Percentiles rank a stretch among this genome's conserved stretches.
Conservation (phyloP, 1,140 invertebrate genomes). For the Littorina saxatilis region DNA sequence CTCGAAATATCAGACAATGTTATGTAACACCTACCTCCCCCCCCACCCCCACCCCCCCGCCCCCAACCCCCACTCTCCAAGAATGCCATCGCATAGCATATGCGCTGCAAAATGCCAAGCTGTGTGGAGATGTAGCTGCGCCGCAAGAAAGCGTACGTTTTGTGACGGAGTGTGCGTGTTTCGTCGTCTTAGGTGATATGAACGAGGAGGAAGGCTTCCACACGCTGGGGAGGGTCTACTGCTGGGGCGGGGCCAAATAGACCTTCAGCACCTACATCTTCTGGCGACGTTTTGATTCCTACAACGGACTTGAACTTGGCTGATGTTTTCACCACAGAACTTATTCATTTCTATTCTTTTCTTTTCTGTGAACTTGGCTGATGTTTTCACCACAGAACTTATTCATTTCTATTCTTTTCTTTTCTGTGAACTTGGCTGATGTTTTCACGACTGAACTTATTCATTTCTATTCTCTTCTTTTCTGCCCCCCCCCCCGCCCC, state of each 20-base stretch:
- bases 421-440: too few relatives aligned
- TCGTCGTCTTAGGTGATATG: conserved; percentile 14
- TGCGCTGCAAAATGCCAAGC: too few relatives aligned
- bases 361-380: neutral
- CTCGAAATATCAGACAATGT: too few relatives aligned
- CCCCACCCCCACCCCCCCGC: too few relatives aligned
- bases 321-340: neutral
- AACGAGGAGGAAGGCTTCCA: conserved; percentile 40
- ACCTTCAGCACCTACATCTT: neutral
- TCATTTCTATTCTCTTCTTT: neutral
- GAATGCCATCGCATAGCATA: too few relatives aligned
- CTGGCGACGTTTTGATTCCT: neutral
- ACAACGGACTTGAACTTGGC: neutral
- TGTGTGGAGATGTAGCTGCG: too few relatives aligned
- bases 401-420: neutral
- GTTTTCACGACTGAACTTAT: too few relatives aligned
- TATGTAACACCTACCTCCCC: too few relatives aligned
- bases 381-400: neutral
- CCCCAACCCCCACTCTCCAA: too few relatives aligned
- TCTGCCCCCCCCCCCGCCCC: too few relatives aligned
- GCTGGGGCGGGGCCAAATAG: conserved; percentile 14
- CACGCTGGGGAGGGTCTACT: conserved; percentile 39
- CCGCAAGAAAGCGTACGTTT: too few relatives aligned
- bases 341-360: neutral
- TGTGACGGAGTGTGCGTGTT: conserved; percentile 1